Evolutionary conservation across 1,140 invertebrate species (phyloP).

Genomic region (Pantala flavescens): DNA sequence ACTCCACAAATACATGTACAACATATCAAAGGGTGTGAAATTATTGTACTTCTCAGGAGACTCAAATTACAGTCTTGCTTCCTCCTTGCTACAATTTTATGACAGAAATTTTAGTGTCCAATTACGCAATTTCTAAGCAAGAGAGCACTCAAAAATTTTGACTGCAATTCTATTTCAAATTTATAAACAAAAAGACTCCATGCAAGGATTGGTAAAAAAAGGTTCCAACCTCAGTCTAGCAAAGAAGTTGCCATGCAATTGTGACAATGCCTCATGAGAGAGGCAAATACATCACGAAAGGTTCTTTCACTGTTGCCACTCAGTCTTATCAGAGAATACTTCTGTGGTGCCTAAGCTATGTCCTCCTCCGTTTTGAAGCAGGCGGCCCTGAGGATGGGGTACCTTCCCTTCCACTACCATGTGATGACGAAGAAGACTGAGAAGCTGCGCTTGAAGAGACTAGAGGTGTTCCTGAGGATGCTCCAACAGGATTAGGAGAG

Average conservation of each 20-base stretch:
- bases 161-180: too few relatives aligned
- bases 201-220: too few relatives aligned
- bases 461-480: neutral
- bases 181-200: too few relatives aligned
- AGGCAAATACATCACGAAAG: too few relatives aligned
- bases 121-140: neutral
- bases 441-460: neutral
- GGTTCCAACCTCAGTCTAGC: too few relatives aligned
- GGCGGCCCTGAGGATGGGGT: neutral
- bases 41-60: neutral
- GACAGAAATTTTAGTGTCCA: neutral
- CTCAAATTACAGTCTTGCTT: neutral
- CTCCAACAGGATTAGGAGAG: neutral
- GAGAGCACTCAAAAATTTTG: neutral
- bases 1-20: neutral
- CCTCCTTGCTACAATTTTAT: neutral
- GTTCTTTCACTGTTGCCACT: neutral
- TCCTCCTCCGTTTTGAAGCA: neutral
- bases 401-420: neutral
- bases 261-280: too few relatives aligned
- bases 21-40: neutral
- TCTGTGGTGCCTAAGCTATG: neutral
- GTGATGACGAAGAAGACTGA: neutral
- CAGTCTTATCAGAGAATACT: neutral
- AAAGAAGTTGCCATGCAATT: too few relatives aligned